Base-by-base conservation (phyloP, 2,797 vertebrate species). In the Columba guinea region DNA sequence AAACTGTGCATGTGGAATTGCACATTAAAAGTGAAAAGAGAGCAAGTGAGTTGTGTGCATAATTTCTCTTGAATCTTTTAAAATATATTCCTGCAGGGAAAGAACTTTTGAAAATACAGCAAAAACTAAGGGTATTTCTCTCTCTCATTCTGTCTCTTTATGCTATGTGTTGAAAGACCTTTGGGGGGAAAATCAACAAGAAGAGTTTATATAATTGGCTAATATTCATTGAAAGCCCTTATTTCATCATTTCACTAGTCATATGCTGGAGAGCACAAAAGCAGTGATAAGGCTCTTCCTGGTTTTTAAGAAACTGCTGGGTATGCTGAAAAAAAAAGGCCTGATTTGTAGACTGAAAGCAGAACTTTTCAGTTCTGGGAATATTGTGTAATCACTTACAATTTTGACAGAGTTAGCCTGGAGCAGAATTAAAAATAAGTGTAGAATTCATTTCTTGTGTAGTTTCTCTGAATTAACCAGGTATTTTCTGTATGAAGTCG, bases 341-440 rank as follows among this genome's bases (percentile, higher is more conserved):
- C 68, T 89, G 59, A 93, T 94, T 94, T 86, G 76, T 81, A 81
- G 73, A 71, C 39, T 27, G 9, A 88, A 80, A 83, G 37, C 60
- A 87, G n/a, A 89, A 73, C 7, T 68, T 80, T 77, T 79, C 13
- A 19, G 24, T 95, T 95, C 60, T 77, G 56, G 20, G 53, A 15
- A 19, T 89, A 67, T n/a, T 84, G 49, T 81, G 35, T 90, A 88
- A 94, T 87, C 55, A 60, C 27, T 91, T 95, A 84, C 2, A 56
- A 11, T 83, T 91, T 79, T 94, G 92, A 91, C 82, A 84, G 49
- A 46, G 63, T 88, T 94, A 93, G 64, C 85, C 90, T 89, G 55
- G 53, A 93, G 87, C 87, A 93, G 80, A 94, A 91, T 37, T 37
- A 27, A 89, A 85, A 95, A 83, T 63, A 79, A 79, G 18, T n/a